Conservation (phyloP, 2,888 invertebrate species). For the Parnassius apollo region DNA sequence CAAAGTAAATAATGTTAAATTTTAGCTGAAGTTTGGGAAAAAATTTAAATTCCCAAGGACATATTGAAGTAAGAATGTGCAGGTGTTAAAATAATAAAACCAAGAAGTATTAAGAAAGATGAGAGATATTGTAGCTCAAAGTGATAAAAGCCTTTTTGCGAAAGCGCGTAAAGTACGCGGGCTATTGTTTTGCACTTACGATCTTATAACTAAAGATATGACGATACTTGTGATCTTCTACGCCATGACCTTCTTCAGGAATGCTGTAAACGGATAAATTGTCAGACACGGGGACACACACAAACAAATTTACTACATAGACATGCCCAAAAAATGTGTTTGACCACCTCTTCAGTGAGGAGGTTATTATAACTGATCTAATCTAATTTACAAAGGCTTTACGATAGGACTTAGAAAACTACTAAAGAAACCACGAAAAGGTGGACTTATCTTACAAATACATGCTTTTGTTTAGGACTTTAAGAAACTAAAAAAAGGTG, state of each 20-base stretch:
- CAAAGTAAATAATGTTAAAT: neutral
- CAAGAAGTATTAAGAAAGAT: constrained; percentile 10
- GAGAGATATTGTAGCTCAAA: constrained; percentile 6
- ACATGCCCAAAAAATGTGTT: constrained; percentile 16
- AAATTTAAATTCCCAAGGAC: neutral
- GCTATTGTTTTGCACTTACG: constrained; percentile 62
- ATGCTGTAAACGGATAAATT: constrained; percentile 83
- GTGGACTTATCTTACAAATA: too few species aligned
- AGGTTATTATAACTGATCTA: too few species aligned
- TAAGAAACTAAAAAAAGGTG: too few species aligned
- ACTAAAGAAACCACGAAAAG: too few species aligned
- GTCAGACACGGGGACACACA: constrained; percentile 66
- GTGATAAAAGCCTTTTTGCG: constrained; percentile 14
- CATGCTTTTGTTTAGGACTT: too few species aligned
- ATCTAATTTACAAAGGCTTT: too few species aligned
- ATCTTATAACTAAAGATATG: constrained; percentile 81
- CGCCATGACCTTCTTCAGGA: constrained; percentile 90
- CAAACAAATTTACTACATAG: constrained; percentile 33
- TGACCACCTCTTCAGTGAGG: too few species aligned
- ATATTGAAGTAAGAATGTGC: neutral
- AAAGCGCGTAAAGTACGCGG: constrained; percentile 13
- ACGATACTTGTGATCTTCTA: constrained; percentile 70
- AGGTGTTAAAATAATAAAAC: constrained; percentile 3
- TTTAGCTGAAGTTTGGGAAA: neutral
- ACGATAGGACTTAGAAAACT: too few species aligned